These are phyloP conservation scores for Xanthorhoe designata DNA, from an alignment of 2,888 invertebrate genomes.

Conservation along the genomic window DNA sequence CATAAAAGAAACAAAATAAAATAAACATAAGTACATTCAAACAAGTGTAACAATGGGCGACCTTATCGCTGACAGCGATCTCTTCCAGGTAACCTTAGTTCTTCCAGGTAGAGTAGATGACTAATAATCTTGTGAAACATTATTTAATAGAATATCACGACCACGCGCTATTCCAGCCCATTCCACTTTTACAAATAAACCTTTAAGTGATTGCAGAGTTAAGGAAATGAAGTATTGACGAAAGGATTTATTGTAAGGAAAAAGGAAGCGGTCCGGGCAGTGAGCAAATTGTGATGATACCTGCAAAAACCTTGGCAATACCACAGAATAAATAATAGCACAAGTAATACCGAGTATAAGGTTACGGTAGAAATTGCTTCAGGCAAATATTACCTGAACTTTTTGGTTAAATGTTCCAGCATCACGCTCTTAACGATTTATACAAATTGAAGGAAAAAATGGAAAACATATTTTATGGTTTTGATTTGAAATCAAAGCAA, in stretches of 20 bases:
- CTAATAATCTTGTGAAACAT: no score
- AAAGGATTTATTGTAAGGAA: slow-evolving; percentile 39
- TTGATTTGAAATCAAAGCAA: no score
- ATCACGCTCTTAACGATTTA: no score
- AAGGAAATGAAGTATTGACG: slow-evolving; percentile 42
- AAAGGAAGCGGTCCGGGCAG: slow-evolving; percentile 11
- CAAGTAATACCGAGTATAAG: background rate
- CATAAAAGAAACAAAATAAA: no score
- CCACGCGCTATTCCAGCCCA: background rate
- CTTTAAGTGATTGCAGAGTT: slow-evolving; percentile 37
- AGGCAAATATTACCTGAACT: background rate
- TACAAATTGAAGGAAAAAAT: no score
- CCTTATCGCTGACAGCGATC: no score
- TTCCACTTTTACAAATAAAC: slow-evolving; percentile 14
- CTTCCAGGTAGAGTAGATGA: no score
- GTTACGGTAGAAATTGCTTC: background rate
- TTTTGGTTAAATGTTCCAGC: background rate
- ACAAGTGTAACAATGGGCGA: no score
- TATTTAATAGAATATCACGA: no score
- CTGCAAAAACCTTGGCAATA: slow-evolving; percentile 3
- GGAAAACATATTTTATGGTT: no score
- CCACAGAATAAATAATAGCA: background rate
- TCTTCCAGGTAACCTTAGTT: no score
- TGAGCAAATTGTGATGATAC: slow-evolving; percentile 21
- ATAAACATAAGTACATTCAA: no score